phyloP scores from a whole-genome alignment of 1,140 invertebrate genomes.

The Drosophila lacteicornis region DNA sequence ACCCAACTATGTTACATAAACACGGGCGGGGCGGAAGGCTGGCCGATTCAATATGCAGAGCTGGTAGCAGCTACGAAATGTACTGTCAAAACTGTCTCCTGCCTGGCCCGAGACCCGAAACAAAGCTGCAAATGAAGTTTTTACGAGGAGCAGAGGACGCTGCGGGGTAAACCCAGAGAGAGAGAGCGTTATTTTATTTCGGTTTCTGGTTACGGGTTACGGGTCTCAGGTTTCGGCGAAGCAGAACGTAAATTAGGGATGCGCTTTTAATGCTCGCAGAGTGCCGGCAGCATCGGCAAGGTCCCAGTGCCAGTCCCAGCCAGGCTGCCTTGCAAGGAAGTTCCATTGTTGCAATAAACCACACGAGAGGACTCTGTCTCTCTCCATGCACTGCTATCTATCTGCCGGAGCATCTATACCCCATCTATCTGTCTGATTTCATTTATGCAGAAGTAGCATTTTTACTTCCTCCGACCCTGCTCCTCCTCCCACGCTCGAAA shows the following conservation, averaged over 20 bases:
- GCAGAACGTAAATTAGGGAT: constrained; percentile 45
- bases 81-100: constrained; percentile 61
- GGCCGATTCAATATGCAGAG: constrained; percentile 64
- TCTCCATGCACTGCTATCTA: not conserved
- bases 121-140: constrained; percentile 56
- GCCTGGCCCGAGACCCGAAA: constrained; percentile 19
- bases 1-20: constrained; percentile 17
- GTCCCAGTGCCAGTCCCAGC: not conserved
- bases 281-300: constrained; percentile 2
- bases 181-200: constrained; percentile 53
- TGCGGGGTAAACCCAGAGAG: not conserved
- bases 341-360: constrained; percentile 19
- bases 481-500: not conserved
- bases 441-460: constrained; percentile 75
- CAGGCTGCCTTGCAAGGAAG: constrained; percentile 4
- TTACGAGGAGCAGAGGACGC: constrained; percentile 13
- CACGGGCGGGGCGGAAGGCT: constrained; percentile 14
- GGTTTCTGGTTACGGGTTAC: not conserved
- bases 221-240: not conserved
- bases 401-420: constrained; percentile 32
- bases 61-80: constrained; percentile 54
- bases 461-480: constrained; percentile 25
- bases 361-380: not conserved
- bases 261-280: constrained; percentile 50
- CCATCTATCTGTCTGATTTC: constrained; percentile 60